Conservation (phyloP, 2,888 invertebrate genomes). For the Vesta saturnalis region DNA sequence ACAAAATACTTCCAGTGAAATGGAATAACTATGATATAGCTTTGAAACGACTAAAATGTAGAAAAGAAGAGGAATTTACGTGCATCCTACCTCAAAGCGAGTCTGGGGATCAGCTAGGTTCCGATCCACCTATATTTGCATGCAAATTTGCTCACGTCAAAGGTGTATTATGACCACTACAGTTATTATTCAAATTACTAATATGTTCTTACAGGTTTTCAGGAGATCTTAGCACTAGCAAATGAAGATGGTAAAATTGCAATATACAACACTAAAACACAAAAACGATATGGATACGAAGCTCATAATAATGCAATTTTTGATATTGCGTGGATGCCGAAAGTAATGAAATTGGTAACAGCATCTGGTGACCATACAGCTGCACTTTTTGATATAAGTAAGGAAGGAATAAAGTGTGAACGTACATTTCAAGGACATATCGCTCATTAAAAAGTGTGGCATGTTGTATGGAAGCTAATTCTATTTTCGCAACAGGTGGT, state of each 20-base stretch:
- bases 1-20: conserved; percentile 62
- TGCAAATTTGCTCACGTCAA: conserved; percentile 76
- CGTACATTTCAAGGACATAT: conserved; percentile 78
- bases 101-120: conserved; percentile 62
- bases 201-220: conserved; percentile 65
- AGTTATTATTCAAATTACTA: not conserved
- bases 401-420: conserved; percentile 60
- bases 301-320: conserved; percentile 89
- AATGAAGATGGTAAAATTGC: conserved; percentile 86
- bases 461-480: conserved; percentile 74
- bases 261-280: conserved; percentile 63
- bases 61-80: conserved; percentile 71
- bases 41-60: conserved; percentile 71
- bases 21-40: conserved; percentile 72
- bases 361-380: conserved; percentile 89
- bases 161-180: conserved; percentile 27
- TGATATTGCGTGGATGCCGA: conserved; percentile 87
- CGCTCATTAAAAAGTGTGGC: conserved; percentile 85
- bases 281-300: conserved; percentile 65
- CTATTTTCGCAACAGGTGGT: conserved; percentile 87
- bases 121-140: conserved; percentile 81
- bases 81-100: conserved; percentile 65
- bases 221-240: conserved; percentile 81
- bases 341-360: conserved; percentile 80
- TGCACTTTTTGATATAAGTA: conserved; percentile 77